Evolutionary conservation across 2,113 vertebrate genomes (phyloP).

Genomic region (Charadrius vociferus): DNA sequence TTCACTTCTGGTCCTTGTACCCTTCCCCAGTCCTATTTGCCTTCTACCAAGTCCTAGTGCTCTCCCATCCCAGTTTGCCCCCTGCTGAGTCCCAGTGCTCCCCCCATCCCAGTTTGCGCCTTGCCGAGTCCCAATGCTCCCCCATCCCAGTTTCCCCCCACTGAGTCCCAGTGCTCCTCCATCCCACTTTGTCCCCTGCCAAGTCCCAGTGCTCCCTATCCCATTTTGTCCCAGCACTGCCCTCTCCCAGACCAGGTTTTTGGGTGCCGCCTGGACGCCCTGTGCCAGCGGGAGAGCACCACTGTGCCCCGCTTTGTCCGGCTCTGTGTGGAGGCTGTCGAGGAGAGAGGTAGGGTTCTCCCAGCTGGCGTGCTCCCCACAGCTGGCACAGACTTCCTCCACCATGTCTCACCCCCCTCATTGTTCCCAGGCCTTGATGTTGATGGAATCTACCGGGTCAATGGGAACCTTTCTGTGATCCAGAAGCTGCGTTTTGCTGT

Average conservation of each 20-base stretch:
- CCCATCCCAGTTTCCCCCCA: too few relatives aligned
- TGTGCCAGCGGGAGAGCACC: slow-evolving; percentile 86
- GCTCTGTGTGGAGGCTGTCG: slow-evolving; percentile 86
- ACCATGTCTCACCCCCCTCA: background rate
- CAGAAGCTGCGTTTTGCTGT: slow-evolving; percentile 92
- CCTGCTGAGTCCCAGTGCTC: too few relatives aligned
- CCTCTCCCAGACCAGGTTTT: slow-evolving; percentile 89
- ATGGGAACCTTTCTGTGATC: slow-evolving; percentile 89
- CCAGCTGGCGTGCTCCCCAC: background rate
- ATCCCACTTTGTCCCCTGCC: too few relatives aligned
- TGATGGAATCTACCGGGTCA: slow-evolving; percentile 93
- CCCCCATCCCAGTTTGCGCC: too few relatives aligned
- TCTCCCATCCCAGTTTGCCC: too few relatives aligned
- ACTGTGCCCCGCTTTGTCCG: slow-evolving; percentile 86
- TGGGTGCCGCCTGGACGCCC: slow-evolving; percentile 87
- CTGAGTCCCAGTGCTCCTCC: too few relatives aligned
- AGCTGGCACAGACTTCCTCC: background rate
- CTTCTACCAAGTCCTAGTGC: too few relatives aligned
- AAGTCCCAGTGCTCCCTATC: too few relatives aligned
- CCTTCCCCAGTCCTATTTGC: background rate
- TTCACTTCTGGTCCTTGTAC: background rate
- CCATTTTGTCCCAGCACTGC: background rate
- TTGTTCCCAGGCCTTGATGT: slow-evolving; percentile 81
- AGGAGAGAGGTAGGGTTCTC: slow-evolving; percentile 81
- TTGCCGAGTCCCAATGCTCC: too few relatives aligned